Conservation (phyloP, 1,140 invertebrate species). For the Euura lappo region DNA sequence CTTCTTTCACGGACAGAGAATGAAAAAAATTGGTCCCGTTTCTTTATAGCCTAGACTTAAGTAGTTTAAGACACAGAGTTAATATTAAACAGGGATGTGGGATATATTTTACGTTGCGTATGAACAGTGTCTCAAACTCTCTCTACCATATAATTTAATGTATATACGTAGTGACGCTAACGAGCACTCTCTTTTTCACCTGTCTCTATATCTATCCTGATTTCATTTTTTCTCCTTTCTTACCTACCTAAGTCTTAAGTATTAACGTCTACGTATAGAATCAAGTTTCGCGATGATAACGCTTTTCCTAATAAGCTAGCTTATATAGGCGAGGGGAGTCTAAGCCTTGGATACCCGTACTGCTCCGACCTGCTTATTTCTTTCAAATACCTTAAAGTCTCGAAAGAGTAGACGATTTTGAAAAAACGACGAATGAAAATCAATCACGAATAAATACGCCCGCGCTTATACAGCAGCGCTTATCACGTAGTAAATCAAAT, state of each 20-base stretch:
- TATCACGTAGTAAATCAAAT: constrained; percentile 17
- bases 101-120: background rate
- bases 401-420: constrained; percentile 7
- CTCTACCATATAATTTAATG: background rate
- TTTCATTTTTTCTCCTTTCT: constrained; percentile 9
- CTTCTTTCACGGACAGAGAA: constrained; percentile 24
- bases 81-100: background rate
- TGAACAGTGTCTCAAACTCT: background rate
- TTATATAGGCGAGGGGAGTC: constrained; percentile 34
- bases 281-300: no score
- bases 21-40: constrained; percentile 49
- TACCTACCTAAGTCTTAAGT: background rate
- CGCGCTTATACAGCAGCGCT: no score
- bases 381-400: constrained; percentile 39
- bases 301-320: background rate
- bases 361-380: constrained; percentile 52
- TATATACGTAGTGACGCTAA: no score
- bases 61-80: constrained; percentile 2
- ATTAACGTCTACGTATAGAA: no score
- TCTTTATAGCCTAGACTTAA: constrained; percentile 19
- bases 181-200: background rate
- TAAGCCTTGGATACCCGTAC: constrained; percentile 57
- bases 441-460: background rate
- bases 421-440: constrained; percentile 20
- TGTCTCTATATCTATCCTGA: background rate